Evolutionary conservation across 2,113 vertebrate genomes (phyloP).

Genomic region (Fukomys damarensis): DNA sequence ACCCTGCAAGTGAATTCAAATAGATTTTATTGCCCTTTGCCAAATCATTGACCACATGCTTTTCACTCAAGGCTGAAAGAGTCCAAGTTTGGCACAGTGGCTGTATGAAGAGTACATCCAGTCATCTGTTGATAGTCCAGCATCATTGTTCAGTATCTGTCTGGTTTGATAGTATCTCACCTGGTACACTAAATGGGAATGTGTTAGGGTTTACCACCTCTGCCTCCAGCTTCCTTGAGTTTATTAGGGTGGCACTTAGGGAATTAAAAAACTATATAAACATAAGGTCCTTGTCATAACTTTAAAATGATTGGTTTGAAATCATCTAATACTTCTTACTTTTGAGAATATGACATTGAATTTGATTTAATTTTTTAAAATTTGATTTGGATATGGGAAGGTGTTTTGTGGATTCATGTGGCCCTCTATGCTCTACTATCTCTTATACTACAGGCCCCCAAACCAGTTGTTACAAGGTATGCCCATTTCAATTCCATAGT

Average conservation of each 20-base stretch:
- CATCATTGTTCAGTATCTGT: background rate
- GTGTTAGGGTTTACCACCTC: background rate
- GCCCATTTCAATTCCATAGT: background rate
- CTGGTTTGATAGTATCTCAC: background rate
- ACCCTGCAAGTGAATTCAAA: background rate
- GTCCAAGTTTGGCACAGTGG: background rate
- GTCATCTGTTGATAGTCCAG: background rate
- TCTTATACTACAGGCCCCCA: background rate
- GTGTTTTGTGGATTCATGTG: background rate
- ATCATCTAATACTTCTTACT: background rate
- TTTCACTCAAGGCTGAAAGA: background rate
- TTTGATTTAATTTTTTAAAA: background rate
- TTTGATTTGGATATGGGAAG: background rate
- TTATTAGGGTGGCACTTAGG: background rate
- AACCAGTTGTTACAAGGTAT: background rate
- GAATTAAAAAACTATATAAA: background rate
- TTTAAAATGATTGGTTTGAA: background rate
- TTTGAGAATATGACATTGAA: background rate
- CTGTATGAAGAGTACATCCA: background rate
- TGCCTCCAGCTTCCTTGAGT: background rate
- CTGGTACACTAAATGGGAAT: background rate
- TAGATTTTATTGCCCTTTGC: background rate
- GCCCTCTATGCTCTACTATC: background rate
- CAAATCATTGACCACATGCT: background rate
- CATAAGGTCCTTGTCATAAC: background rate